phyloP scores from a whole-genome alignment of 1,140 invertebrate species.

The Euwallacea fornicatus region DNA sequence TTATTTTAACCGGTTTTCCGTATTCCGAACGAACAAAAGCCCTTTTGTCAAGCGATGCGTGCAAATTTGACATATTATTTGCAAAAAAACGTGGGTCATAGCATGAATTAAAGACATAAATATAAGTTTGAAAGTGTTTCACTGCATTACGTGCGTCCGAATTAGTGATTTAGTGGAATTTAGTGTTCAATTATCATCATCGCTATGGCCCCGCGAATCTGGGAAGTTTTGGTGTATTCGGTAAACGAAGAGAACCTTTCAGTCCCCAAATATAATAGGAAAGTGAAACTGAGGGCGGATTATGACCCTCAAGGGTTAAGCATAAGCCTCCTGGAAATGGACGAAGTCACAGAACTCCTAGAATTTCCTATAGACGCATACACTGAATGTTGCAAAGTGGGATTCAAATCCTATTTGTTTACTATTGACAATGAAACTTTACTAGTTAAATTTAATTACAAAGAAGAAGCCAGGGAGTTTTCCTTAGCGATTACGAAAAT shows the following conservation, averaged over 20 bases:
- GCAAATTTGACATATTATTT: constrained; percentile 7
- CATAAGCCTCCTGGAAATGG: constrained; percentile 66
- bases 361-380: constrained; percentile 69
- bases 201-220: constrained; percentile 55
- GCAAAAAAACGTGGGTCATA: constrained; percentile 4
- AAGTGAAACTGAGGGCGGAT: constrained; percentile 69
- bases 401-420: constrained; percentile 68
- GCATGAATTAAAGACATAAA: constrained; percentile 1
- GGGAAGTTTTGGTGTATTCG: constrained; percentile 67
- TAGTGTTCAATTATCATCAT: not conserved
- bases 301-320: constrained; percentile 77
- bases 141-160: too few species aligned
- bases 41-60: constrained; percentile 36
- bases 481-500: constrained; percentile 76
- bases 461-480: constrained; percentile 72
- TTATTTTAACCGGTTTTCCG: constrained; percentile 20
- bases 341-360: constrained; percentile 53
- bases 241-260: constrained; percentile 66
- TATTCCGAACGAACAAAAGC: constrained; percentile 3
- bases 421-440: constrained; percentile 66
- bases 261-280: constrained; percentile 67
- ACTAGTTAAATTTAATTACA: constrained; percentile 57
- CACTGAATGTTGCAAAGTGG: constrained; percentile 70
- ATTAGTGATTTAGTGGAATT: too few species aligned
- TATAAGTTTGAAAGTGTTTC: not conserved